Conservation (phyloP, 2,888 invertebrate genomes). For the Graphium colonna region DNA sequence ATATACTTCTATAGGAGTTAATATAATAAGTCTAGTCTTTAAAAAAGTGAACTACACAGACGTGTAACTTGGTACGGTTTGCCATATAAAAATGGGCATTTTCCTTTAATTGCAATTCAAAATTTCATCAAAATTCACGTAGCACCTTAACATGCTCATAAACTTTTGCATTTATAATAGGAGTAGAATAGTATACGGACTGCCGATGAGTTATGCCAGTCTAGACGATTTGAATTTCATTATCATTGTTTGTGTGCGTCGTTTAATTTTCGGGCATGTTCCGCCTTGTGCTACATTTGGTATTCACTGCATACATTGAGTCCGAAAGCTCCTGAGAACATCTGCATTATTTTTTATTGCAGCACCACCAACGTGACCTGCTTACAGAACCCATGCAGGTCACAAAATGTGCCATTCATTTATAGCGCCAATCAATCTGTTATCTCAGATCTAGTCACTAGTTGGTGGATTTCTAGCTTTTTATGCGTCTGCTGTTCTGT, state of each 20-base stretch:
- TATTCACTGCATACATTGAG: constrained; percentile 43
- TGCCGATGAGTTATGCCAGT: constrained; percentile 25
- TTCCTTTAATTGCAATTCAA: too few relatives aligned
- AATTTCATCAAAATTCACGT: not conserved
- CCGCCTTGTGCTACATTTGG: constrained; percentile 42
- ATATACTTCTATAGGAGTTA: too few relatives aligned
- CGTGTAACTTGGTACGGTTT: too few relatives aligned
- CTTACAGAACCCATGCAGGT: constrained; percentile 57
- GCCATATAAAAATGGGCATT: too few relatives aligned
- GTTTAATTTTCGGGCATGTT: constrained; percentile 35
- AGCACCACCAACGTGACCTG: constrained; percentile 61
- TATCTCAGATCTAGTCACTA: constrained; percentile 70
- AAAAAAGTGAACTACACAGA: too few relatives aligned
- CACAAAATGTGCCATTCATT: constrained; percentile 65
- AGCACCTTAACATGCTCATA: constrained; percentile 6
- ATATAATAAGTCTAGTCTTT: too few relatives aligned
- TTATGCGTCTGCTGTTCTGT: constrained; percentile 71
- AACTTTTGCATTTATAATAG: constrained; percentile 8
- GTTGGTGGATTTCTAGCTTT: constrained; percentile 72
- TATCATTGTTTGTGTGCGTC: constrained; percentile 26
- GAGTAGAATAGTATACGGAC: constrained; percentile 12
- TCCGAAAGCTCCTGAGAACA: constrained; percentile 48
- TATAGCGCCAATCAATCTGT: constrained; percentile 75
- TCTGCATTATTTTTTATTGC: constrained; percentile 58
- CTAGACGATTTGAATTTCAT: constrained; percentile 25